These are phyloP conservation scores for Notarius lentiginosus DNA, from an alignment of 2,113 vertebrate genomes.

Conservation along the genomic window DNA sequence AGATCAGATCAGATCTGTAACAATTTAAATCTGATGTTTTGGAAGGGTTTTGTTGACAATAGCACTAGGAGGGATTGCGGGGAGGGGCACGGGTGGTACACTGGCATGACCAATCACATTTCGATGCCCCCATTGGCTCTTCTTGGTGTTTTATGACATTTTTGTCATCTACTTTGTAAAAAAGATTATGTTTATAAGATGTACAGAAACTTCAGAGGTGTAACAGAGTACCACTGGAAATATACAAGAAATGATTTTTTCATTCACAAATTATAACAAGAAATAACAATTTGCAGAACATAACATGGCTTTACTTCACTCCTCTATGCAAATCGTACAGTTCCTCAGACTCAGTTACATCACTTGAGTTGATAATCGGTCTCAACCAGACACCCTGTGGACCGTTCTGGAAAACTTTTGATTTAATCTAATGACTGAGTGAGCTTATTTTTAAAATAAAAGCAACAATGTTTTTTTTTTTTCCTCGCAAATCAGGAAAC, in stretches of 20 bases:
- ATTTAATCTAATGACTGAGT: not conserved
- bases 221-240: not conserved
- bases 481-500: too few relatives aligned
- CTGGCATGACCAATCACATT: not conserved
- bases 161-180: not conserved
- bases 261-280: not conserved
- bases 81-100: not conserved
- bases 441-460: not conserved
- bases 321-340: not conserved
- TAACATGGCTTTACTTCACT: not conserved
- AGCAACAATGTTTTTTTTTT: not conserved
- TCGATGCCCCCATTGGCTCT: not conserved
- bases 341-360: not conserved
- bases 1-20: not conserved
- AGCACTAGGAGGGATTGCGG: not conserved
- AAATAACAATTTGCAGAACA: not conserved
- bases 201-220: not conserved
- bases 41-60: not conserved
- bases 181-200: not conserved
- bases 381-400: not conserved
- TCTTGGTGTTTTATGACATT: not conserved
- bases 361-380: not conserved
- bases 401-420: not conserved
- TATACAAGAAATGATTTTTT: not conserved
- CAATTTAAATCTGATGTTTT: not conserved